Conservation (phyloP, 2,888 invertebrate species). For the Aspidapion aeneum region DNA sequence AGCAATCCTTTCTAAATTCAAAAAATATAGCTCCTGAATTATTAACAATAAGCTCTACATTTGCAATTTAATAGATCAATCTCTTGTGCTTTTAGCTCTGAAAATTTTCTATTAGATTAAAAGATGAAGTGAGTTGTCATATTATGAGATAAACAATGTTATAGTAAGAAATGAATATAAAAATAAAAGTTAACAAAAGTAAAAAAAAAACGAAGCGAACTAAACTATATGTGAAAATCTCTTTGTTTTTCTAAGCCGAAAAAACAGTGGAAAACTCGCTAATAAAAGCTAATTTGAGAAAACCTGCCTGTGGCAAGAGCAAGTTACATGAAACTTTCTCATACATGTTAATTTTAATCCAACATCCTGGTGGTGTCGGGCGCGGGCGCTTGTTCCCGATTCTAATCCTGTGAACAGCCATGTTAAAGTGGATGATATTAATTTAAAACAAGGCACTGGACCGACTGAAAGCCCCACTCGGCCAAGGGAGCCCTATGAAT, state of each 20-base stretch:
- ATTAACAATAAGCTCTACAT: too few species aligned
- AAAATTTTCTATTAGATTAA: too few species aligned
- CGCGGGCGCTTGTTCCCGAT: conserved; percentile 21
- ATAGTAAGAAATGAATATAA: too few species aligned
- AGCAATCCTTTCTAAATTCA: too few species aligned
- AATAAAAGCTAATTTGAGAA: neutral
- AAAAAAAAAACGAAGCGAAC: too few species aligned
- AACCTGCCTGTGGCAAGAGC: neutral
- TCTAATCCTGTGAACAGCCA: conserved; percentile 38
- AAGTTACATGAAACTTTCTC: neutral
- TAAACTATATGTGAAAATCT: too few species aligned
- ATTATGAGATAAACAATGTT: too few species aligned
- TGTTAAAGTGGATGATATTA: conserved; percentile 45
- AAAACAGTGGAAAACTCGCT: neutral
- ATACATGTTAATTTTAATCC: conserved; percentile 24
- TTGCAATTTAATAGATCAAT: too few species aligned
- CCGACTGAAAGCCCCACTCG: conserved; percentile 42
- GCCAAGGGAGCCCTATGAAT: conserved; percentile 46
- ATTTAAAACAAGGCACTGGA: conserved; percentile 41
- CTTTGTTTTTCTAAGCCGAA: neutral
- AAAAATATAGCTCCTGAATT: too few species aligned
- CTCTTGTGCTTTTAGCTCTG: too few species aligned
- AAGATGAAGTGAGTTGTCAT: too few species aligned
- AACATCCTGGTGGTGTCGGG: conserved; percentile 12
- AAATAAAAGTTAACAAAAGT: too few species aligned